Evolutionary conservation across 2,888 invertebrate genomes (phyloP), one percentile per base, ranked within the genome.

Genomic region (Bugula neritina): DNA sequence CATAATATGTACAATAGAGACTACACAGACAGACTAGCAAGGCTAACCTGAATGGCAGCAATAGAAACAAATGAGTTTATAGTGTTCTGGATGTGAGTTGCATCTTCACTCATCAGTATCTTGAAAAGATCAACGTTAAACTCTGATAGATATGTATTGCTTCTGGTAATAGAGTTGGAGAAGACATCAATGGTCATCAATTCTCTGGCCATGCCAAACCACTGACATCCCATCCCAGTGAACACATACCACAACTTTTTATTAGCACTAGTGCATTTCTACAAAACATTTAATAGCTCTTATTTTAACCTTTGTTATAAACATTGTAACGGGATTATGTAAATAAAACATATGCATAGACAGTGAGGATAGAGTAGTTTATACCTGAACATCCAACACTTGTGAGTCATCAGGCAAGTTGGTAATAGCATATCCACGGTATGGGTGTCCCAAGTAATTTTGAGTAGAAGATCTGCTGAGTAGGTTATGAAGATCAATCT

Each of bases 141-240:
- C 34, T 91, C 89, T 76, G 89, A 88, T 54, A 99, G 86, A 21
- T 90, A 89, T 69, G 90, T 90, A 3, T 92, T 90, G 76, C 91
- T 90, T 74, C 89, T 89, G 76, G 88, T 86, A 76, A 98, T 89
- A 73, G 92, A 91, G 72, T 89, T 88, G 75, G 89, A 90, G 86
- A 97, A 97, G 0, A 87, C 86, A 72, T 93, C 92, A 75, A 98
- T 86, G 74, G 87, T 85, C 89, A 97, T 90, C 76, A 99, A 87
- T 73, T 90, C 89, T 80, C 90, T 90, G 21, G 90, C 96, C 97
- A 98, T 98, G 79, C 93, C 94, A 69, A 92, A 88, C 97, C 97
- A 98, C 86, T 98, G 98, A 57, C 93, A 91, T 21, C 98, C 98
- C 98, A 99, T 98, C 73, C 99, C 99, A 69, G 95, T 91, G 86